Evolutionary conservation across 23 tunicate species (phyloP).

Genomic region (Ciona savignyi): DNA sequence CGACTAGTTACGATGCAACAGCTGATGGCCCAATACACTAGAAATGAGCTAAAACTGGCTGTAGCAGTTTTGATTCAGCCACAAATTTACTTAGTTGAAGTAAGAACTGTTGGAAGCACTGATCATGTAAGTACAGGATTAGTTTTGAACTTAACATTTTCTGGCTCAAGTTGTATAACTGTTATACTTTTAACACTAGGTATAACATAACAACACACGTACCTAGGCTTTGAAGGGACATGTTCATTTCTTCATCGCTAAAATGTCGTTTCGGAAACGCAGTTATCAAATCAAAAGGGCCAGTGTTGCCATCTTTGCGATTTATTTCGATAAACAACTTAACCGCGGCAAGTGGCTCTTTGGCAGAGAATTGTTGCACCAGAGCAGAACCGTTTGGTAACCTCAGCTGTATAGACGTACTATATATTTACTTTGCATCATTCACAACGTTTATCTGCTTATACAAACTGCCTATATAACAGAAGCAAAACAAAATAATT

Average conservation of each 20-base stretch:
- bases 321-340: conserved; percentile 57
- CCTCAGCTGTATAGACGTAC: conserved; percentile 32
- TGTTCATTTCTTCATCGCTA: conserved; percentile 46
- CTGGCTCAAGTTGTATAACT: too few relatives aligned
- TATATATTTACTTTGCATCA: background rate
- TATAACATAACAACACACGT: background rate
- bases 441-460: background rate
- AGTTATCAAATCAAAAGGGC: conserved; percentile 37
- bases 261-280: conserved; percentile 69
- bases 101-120: too few relatives aligned
- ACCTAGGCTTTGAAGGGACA: conserved; percentile 48
- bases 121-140: too few relatives aligned
- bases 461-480: too few relatives aligned
- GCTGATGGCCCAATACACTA: too few relatives aligned
- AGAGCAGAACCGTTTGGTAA: conserved; percentile 51
- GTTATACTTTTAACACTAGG: too few relatives aligned
- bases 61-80: too few relatives aligned
- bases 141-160: too few relatives aligned
- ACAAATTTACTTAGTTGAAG: too few relatives aligned
- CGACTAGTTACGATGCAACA: too few relatives aligned
- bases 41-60: too few relatives aligned
- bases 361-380: conserved; percentile 62
- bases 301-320: conserved; percentile 32
- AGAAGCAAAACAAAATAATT: too few relatives aligned
- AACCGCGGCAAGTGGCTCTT: conserved; percentile 63